Base-by-base conservation (phyloP, 2,113 vertebrate species). In the Myxocyprinus asiaticus region DNA sequence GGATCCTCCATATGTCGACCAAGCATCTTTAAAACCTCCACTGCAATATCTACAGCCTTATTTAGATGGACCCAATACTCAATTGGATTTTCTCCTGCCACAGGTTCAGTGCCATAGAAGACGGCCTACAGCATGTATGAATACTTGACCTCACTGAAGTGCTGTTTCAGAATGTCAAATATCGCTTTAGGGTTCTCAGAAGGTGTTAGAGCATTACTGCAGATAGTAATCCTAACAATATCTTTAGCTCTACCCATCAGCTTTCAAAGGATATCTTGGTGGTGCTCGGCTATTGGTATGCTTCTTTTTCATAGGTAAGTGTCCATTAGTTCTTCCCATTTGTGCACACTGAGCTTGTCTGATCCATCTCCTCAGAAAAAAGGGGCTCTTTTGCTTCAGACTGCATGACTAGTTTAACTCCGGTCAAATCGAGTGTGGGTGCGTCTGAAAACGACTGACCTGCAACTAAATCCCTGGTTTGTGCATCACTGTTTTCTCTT, bases 171-270 rank as follows among this genome's bases (percentile, higher is more conserved):
- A 2, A 73, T 44, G 15, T 73, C 42, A 17, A 17, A 45, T 14
- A 59, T 73, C 7, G 59, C 53, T 45, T 61, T 44, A 4, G 55
- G 70, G 70, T 73, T 59, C n/a, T 72, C 53, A n/a, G 55, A 44
- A 33, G 53, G 70, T 9, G 9, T 72, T 44, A 72, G 10, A 59
- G 53, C 9, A 4, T 72, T 72, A 45, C 70, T 59, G 12, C 7
- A 53, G 22, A 69, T 47, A 5, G 47, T 69, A 6, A 69, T 51
- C n/a, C 50, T 15, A 17, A 62, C 59, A 62, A 62, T 62, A n/a
- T 62, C 59, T 22, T 62, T 62, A 6, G 17, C 59, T 9, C 22
- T 62, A 62, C 59, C 17, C 59, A 59, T 17, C n/a, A 59, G 7
- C 58, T 14, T 59, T 8, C n/a, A 59, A 59, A 59, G 58, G 7